Conservation (phyloP, 30 jellyfish, hydroid and myxozoan species). For the Turritopsis dohrnii region DNA sequence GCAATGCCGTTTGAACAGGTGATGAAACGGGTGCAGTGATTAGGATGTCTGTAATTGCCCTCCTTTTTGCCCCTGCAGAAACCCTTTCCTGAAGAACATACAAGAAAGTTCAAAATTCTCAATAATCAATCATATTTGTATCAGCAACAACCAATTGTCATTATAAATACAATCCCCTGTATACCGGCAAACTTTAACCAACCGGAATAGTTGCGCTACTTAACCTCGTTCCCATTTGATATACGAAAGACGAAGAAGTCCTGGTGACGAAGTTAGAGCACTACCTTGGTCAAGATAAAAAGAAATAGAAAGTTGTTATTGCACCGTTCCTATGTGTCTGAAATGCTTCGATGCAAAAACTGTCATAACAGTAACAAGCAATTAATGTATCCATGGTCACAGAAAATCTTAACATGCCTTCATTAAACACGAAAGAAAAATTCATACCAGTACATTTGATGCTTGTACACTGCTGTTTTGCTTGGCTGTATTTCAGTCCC, state of each 20-base stretch:
- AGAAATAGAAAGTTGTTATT: too few species aligned
- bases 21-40: not conserved
- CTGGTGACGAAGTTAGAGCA: too few species aligned
- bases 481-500: constrained; percentile 8
- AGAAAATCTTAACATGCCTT: too few species aligned
- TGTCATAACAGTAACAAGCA: too few species aligned
- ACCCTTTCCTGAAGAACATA: not conserved
- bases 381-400: too few species aligned
- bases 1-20: constrained; percentile 11
- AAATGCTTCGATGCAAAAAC: too few species aligned
- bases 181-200: not conserved
- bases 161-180: too few species aligned
- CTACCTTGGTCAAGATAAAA: not conserved
- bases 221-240: too few species aligned
- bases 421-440: not conserved
- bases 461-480: not conserved
- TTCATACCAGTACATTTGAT: not conserved
- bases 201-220: too few species aligned
- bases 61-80: not conserved
- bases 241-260: too few species aligned
- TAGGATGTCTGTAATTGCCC: constrained; percentile 2
- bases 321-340: too few species aligned
- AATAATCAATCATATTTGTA: not conserved
- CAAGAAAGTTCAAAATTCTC: not conserved
- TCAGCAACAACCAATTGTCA: not conserved